Evolutionary conservation across 2,888 invertebrate genomes (phyloP), one percentile per base, ranked within the genome.

Genomic region (Diplolepis rosae): DNA sequence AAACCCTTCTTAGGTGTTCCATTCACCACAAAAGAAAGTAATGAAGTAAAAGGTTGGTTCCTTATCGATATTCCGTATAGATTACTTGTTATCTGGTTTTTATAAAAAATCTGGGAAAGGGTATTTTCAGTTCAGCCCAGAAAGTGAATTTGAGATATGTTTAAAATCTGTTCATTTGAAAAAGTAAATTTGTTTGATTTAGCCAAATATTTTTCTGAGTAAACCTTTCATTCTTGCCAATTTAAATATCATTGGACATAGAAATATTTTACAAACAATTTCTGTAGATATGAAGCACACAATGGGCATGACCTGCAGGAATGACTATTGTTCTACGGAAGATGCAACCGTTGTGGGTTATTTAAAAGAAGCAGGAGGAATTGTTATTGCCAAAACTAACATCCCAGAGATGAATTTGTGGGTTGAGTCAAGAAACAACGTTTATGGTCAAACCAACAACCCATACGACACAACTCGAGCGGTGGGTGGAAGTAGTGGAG

Each of bases 401-500:
- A 93, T 97, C 39, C 97, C 98, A 0, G 98, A 98, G 89, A 90
- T 98, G 39, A 98, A 98, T 89, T 92, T 97, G 89, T 98, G 98
- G 94, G 92, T 92, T 86, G 98, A 98, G 89, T 93, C 96, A 0
- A 92, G 95, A 71, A 99, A 98, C 90, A 94, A 93, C 83, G 87
- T 98, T 66, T 95, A 94, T 86, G 98, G 99, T 0, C 92, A 94
- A 84, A 96, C 98, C 0, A 93, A 92, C 83, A 99, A 99, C 90
- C 97, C 98, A 0, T 98, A 98, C 88, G 94, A 98, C 89, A 91
- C 93, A 0, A 93, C 95, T 0, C 92, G 96, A 74, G 96, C 93
- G 0, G 93, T 94, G 1, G 98, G 98, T 13, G 99, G 98, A 52
- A 98, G 98, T 77, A 97, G 97, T 73, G 98, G 98, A 39, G 96